These are phyloP conservation scores for Drosophila subpulchrella DNA, from an alignment of 1,140 invertebrate genomes.

Conservation along the genomic window DNA sequence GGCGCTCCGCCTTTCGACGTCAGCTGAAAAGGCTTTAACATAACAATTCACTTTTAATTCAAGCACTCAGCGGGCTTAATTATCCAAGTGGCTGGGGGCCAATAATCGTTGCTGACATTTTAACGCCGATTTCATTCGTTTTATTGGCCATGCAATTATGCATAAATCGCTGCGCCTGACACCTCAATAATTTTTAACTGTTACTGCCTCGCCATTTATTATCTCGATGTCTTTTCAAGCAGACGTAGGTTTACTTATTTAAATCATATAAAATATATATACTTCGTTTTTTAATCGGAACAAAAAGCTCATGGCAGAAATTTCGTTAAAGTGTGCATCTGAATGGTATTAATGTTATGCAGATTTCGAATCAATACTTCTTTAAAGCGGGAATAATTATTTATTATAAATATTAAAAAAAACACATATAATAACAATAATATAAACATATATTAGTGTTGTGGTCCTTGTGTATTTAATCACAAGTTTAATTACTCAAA, in stretches of 20 bases:
- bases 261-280: not conserved
- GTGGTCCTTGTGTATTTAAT: too few relatives aligned
- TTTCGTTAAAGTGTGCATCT: not conserved
- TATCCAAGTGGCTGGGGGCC: conserved; percentile 56
- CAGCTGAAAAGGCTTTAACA: conserved; percentile 38
- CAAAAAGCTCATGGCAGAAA: not conserved
- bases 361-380: too few relatives aligned
- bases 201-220: conserved; percentile 58
- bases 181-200: conserved; percentile 73
- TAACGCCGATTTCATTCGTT: conserved; percentile 51
- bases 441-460: too few relatives aligned
- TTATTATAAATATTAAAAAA: too few relatives aligned
- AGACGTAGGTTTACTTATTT: not conserved
- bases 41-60: conserved; percentile 53
- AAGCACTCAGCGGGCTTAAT: conserved; percentile 52
- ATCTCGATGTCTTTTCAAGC: conserved; percentile 25
- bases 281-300: not conserved
- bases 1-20: conserved; percentile 7
- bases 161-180: conserved; percentile 56
- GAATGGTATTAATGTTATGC: not conserved
- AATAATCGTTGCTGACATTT: conserved; percentile 63
- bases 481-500: too few relatives aligned
- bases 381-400: too few relatives aligned
- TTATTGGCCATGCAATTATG: conserved; percentile 69
- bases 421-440: too few relatives aligned